Conservation (phyloP, 1,140 invertebrate genomes). For the Rhyzopertha dominica region DNA sequence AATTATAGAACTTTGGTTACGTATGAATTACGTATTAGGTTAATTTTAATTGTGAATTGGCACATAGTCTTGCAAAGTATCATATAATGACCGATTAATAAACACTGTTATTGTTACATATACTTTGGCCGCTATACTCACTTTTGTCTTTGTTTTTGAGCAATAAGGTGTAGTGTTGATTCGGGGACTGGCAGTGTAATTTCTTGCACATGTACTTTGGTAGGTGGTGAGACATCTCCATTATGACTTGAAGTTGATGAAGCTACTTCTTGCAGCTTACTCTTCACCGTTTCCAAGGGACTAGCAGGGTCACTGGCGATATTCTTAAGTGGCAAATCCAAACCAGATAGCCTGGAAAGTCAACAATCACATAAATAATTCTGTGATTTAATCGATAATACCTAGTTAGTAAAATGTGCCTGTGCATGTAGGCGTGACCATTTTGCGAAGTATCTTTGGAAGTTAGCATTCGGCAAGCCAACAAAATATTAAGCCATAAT, state of each 20-base stretch:
- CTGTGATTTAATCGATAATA: slow-evolving; percentile 13
- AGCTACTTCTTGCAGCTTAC: slow-evolving; percentile 22
- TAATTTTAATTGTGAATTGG: too few relatives aligned
- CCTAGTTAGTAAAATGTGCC: slow-evolving; percentile 44
- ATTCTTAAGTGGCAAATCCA: slow-evolving; percentile 40
- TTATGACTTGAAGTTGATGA: slow-evolving; percentile 18
- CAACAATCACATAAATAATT: slow-evolving; percentile 6
- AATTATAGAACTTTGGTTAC: too few relatives aligned
- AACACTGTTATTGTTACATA: too few relatives aligned
- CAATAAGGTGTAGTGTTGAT: slow-evolving; percentile 28
- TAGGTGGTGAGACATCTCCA: slow-evolving; percentile 17
- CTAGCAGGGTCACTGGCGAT: slow-evolving; percentile 25
- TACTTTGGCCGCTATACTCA: too few relatives aligned
- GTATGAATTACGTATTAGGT: too few relatives aligned
- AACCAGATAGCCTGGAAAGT: slow-evolving; percentile 37
- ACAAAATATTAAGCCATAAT: background rate
- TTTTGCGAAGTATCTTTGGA: slow-evolving; percentile 32
- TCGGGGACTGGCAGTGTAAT: slow-evolving; percentile 32
- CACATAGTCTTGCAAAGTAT: too few relatives aligned
- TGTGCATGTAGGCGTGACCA: slow-evolving; percentile 43
- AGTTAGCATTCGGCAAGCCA: slow-evolving; percentile 35
- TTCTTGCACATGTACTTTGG: slow-evolving; percentile 31
- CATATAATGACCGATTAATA: too few relatives aligned
- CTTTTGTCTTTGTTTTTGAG: slow-evolving; percentile 34
- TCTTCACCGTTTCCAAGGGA: slow-evolving; percentile 37